phyloP scores from a whole-genome alignment of 92 coral and sea anemone genomes.

The Palythoa grandiflora region DNA sequence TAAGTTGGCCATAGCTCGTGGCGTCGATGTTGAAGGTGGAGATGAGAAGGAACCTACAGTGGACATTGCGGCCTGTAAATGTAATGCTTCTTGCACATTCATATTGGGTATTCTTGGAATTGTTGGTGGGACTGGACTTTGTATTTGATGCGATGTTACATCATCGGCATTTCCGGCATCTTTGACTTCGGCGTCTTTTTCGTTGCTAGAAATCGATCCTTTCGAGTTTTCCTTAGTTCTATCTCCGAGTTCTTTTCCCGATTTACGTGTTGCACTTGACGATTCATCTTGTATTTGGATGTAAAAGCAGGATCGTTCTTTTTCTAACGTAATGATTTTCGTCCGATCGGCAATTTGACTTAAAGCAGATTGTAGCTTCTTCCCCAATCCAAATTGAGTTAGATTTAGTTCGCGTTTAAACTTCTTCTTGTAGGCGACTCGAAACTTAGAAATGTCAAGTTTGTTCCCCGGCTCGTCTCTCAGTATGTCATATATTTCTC shows the following conservation, averaged over 20 bases:
- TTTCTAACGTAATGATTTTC: neutral
- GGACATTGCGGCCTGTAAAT: no score
- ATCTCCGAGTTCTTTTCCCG: neutral
- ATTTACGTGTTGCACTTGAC: neutral
- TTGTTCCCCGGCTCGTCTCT: constrained; percentile 31
- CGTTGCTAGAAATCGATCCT: neutral
- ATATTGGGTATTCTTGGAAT: neutral
- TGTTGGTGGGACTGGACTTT: neutral
- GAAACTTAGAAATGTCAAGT: constrained; percentile 33
- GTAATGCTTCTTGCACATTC: neutral
- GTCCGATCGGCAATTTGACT: constrained; percentile 25
- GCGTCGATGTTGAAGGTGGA: neutral
- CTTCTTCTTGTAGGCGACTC: constrained; percentile 31
- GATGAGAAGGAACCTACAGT: neutral
- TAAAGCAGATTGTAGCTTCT: constrained; percentile 11
- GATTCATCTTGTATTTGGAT: neutral
- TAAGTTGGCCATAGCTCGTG: neutral
- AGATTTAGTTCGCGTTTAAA: constrained; percentile 31
- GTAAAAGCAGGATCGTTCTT: constrained; percentile 19
- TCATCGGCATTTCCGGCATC: neutral
- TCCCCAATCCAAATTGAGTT: neutral
- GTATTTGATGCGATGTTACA: neutral
- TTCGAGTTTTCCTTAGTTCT: neutral
- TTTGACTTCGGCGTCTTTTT: neutral
- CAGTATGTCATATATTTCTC: constrained; percentile 44